phyloP scores from a whole-genome alignment of 2,888 invertebrate genomes.

The Mimas tiliae region DNA sequence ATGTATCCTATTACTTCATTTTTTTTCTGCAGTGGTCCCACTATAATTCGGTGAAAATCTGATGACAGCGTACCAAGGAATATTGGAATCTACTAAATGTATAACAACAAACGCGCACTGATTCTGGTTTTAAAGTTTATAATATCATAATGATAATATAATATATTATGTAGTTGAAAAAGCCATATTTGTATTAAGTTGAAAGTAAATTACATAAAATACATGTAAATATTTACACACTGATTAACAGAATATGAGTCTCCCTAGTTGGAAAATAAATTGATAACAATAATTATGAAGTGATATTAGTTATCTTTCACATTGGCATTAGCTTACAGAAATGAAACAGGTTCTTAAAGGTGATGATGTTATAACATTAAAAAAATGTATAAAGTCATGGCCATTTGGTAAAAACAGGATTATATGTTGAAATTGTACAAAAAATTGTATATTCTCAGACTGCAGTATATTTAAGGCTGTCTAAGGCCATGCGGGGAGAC shows the following conservation, averaged over 20 bases:
- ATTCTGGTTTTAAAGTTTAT: no score
- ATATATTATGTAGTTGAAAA: no score
- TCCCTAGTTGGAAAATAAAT: conserved; percentile 1
- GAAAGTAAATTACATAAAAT: background rate
- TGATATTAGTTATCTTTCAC: conserved; percentile 7
- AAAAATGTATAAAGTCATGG: conserved; percentile 30
- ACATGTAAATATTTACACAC: background rate
- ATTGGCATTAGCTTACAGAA: conserved; percentile 10
- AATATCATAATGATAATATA: no score
- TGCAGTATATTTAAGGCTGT: background rate
- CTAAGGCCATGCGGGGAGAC: background rate
- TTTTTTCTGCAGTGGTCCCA: no score
- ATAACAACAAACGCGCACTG: no score
- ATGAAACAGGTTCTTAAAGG: conserved; percentile 29
- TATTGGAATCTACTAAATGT: no score
- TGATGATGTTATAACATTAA: conserved; percentile 26
- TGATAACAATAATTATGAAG: background rate
- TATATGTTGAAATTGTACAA: background rate
- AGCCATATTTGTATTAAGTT: background rate
- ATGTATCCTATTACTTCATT: no score
- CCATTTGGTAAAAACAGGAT: conserved; percentile 18
- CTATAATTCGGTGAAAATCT: no score
- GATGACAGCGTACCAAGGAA: no score
- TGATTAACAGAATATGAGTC: background rate
- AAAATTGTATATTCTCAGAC: background rate